Conservation (phyloP, 1,140 invertebrate genomes). For the Lethocerus indicus region DNA sequence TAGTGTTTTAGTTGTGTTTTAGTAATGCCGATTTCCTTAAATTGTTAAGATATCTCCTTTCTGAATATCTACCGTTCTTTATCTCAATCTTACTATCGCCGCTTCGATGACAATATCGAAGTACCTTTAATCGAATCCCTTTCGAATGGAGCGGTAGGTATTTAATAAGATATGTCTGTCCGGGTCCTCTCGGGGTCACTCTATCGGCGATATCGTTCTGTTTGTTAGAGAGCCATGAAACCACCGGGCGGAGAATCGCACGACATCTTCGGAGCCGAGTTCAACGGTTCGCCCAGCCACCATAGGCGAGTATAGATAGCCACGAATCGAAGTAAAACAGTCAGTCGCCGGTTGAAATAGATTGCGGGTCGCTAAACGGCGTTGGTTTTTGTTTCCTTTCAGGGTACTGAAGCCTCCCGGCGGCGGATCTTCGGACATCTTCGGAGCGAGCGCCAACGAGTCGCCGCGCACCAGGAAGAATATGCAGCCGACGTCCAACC, state of each 20-base stretch:
- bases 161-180: too few relatives aligned
- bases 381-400: constrained; percentile 14
- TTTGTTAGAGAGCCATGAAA: constrained; percentile 21
- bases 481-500: constrained; percentile 13
- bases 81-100: too few relatives aligned
- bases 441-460: constrained; percentile 19
- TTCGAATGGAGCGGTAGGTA: too few relatives aligned
- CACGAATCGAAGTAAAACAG: background rate
- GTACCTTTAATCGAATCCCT: too few relatives aligned
- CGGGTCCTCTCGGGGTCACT: too few relatives aligned
- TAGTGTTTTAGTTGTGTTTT: too few relatives aligned
- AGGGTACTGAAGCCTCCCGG: constrained; percentile 49
- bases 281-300: constrained; percentile 22
- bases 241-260: constrained; percentile 30
- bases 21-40: too few relatives aligned
- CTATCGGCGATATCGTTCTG: too few relatives aligned
- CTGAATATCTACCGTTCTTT: too few relatives aligned
- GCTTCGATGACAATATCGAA: too few relatives aligned
- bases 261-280: constrained; percentile 28
- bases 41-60: too few relatives aligned
- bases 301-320: constrained; percentile 22
- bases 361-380: background rate
- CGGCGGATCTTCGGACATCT: constrained; percentile 43
- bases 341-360: background rate
- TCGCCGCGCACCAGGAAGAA: constrained; percentile 22